Evolutionary conservation across 2,888 invertebrate species (phyloP), one percentile per base, ranked within the genome.

Genomic region (Cheilosia scutellata): DNA sequence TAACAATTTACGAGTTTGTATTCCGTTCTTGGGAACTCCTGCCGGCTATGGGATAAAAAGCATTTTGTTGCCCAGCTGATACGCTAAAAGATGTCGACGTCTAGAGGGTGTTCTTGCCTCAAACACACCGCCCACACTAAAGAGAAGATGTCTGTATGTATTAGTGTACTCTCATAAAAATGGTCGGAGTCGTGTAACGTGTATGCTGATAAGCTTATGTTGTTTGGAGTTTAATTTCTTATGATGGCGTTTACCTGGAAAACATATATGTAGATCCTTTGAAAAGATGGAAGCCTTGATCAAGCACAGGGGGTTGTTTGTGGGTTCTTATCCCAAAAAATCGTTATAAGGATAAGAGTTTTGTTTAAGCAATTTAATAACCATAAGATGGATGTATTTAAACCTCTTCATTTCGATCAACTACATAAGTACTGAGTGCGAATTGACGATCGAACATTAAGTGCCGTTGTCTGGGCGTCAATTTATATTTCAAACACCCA

Each of bases 1-100:
- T 71, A 82, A 62, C 82, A 82, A 62, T 82, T 82, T 82, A 70
- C 68, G 65, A 53, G 78, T 63, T 57, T 57, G 13, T 40, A 49
- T 77, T 62, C 53, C 37, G 16, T 37, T 49, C 20, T 47, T 7
- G n/a, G 55, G 7, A 31, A 31, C 16, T 29, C 5, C 44, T 44
- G 13, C 11, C 31, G 53, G 53, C 53, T 25, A 31, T 51, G 51
- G 13, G 51, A 51, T 27, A 51, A 29, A 51, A 29, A 51, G 29
- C 16, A 37, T 44, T 77, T 16, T 47, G 44, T 25, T 29, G 53
- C 49, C 31, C 55, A 47, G 47, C 57, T 65, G 33, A 20, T 44
- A 55, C 29, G 27, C 20, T 11, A 6, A 44, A 62, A 33, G 44
- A 33, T 44, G 63, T 37, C 13, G 27, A n/a, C 25, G 25, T 11